A percentile compares a stretch with the other conserved stretches of the same genome.
These are phyloP conservation scores for Myripristis jacobus DNA, from an alignment of 2,797 vertebrate species.

Conservation along the genomic window DNA sequence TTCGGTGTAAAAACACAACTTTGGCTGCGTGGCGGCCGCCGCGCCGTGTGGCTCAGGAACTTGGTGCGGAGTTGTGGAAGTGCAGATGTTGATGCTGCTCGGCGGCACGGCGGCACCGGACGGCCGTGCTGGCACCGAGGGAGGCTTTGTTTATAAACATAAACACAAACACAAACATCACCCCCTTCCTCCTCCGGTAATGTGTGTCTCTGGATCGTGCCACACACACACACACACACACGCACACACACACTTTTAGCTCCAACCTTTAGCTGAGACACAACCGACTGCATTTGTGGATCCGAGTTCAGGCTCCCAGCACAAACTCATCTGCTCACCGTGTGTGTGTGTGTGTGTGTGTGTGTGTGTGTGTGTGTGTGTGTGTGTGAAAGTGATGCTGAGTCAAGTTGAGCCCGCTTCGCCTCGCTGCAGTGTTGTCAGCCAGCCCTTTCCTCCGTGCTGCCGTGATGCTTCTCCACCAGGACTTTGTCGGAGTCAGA, in stretches of 20 bases:
- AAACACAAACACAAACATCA: too few species aligned
- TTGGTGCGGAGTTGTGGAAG: constrained; percentile 34
- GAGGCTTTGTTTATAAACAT: constrained; percentile 76
- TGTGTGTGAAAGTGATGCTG: constrained; percentile 18
- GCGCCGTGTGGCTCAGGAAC: not conserved
- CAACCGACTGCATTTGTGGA: too few species aligned
- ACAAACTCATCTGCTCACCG: constrained; percentile 14
- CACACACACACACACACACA: too few species aligned
- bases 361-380: constrained; percentile 4
- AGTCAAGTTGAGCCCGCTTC: not conserved
- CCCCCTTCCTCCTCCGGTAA: constrained; percentile 23
- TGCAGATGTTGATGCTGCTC: constrained; percentile 1
- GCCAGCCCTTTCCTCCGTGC: not conserved
- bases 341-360: constrained; percentile 5
- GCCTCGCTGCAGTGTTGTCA: not conserved
- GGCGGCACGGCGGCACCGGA: too few species aligned
- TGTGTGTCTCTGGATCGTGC: not conserved
- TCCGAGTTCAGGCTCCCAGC: not conserved
- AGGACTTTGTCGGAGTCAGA: too few species aligned
- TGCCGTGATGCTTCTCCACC: too few species aligned
- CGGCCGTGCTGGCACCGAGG: constrained; percentile 37
- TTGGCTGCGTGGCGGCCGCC: not conserved
- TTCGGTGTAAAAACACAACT: not conserved
- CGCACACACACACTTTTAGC: too few species aligned
- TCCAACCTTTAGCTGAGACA: too few species aligned